A percentile compares a stretch with the other conserved stretches of the same genome.
phyloP scores from a whole-genome alignment of 2,113 vertebrate species.

The Rousettus leschenaultii region DNA sequence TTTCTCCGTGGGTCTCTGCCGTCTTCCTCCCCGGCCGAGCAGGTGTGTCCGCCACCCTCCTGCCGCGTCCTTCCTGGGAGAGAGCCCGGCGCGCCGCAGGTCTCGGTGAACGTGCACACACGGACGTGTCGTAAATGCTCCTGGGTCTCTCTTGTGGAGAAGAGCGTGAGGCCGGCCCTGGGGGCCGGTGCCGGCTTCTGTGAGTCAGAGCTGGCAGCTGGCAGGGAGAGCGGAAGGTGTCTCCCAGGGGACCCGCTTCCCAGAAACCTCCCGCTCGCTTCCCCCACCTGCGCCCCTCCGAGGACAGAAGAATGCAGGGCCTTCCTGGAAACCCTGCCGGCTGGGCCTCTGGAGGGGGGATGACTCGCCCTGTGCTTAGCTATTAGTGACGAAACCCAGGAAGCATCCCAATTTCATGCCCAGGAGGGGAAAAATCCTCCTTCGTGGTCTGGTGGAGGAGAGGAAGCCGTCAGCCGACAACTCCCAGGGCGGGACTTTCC shows the following conservation, averaged over 20 bases:
- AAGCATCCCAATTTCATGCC: not conserved
- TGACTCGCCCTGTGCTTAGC: not conserved
- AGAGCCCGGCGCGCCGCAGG: rapidly evolving
- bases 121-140: not conserved
- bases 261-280: not conserved
- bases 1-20: not conserved
- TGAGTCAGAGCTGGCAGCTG: not conserved
- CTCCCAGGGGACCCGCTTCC: not conserved
- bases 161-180: not conserved
- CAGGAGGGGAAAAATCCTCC: not conserved
- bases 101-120: not conserved
- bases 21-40: rapidly evolving
- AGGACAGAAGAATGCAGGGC: not conserved
- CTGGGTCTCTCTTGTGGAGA: not conserved
- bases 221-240: not conserved
- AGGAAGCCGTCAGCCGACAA: not conserved
- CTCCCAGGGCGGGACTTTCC: constrained; percentile 1
- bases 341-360: not conserved
- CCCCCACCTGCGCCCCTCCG: not conserved
- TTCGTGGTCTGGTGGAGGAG: not conserved
- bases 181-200: not conserved
- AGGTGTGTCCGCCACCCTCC: not conserved
- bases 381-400: not conserved
- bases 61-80: not conserved
- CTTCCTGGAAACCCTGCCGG: constrained; percentile 45